These are phyloP conservation scores for Mus spicilegus DNA, from an alignment of 2,113 vertebrate genomes.

Conservation along the genomic window DNA sequence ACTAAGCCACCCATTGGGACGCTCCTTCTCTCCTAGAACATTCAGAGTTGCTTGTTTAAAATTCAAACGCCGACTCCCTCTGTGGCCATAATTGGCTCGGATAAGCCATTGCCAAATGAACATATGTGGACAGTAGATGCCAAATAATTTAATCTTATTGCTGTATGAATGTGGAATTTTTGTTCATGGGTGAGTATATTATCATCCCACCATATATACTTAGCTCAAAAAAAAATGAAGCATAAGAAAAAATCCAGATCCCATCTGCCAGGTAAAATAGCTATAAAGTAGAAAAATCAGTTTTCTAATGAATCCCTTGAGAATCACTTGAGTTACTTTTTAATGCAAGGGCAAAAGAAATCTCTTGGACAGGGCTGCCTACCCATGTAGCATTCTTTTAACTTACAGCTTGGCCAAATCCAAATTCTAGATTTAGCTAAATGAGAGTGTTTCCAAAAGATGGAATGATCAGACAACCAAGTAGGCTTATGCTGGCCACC, in stretches of 20 bases:
- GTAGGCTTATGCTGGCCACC: slow-evolving; percentile 40
- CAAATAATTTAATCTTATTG: slow-evolving; percentile 85
- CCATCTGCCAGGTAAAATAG: slow-evolving; percentile 84
- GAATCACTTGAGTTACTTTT: slow-evolving; percentile 78
- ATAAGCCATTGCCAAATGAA: slow-evolving; percentile 80
- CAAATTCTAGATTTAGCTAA: slow-evolving; percentile 78
- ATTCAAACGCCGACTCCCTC: slow-evolving; percentile 79
- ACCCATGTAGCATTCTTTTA: slow-evolving; percentile 67
- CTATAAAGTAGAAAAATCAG: slow-evolving; percentile 79
- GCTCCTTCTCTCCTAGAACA: slow-evolving; percentile 64
- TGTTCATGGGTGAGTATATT: slow-evolving; percentile 82
- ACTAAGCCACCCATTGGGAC: slow-evolving; percentile 64
- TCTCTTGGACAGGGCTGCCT: slow-evolving; percentile 67
- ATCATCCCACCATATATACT: slow-evolving; percentile 79
- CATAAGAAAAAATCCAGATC: slow-evolving; percentile 81
- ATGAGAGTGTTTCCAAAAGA: slow-evolving; percentile 75
- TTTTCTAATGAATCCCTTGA: slow-evolving; percentile 81
- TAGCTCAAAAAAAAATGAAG: slow-evolving; percentile 83
- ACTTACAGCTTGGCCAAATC: slow-evolving; percentile 75
- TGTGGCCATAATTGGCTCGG: slow-evolving; percentile 83
- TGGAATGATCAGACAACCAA: slow-evolving; percentile 61
- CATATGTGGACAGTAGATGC: slow-evolving; percentile 82
- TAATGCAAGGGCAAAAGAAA: slow-evolving; percentile 81
- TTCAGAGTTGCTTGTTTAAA: slow-evolving; percentile 59
- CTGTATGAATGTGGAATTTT: slow-evolving; percentile 81